Base-by-base conservation (phyloP, 2,888 invertebrate species). In the Sclerodermus sp. region DNA sequence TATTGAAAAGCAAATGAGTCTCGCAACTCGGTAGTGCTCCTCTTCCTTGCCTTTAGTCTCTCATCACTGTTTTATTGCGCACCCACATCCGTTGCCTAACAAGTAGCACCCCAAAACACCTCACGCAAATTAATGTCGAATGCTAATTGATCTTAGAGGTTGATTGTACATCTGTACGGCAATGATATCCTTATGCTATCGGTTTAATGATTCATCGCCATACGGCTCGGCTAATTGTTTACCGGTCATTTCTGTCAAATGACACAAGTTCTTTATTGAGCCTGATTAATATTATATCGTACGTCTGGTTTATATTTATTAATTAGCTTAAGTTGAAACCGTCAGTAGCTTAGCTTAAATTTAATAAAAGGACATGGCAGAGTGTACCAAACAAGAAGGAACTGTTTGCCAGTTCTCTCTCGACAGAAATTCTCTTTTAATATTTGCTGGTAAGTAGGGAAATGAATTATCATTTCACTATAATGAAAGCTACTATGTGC, bases 41-140 rank as follows among this genome's bases (percentile, higher is more conserved):
- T 42, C 42, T 47, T 57, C 51, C 51, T 55, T 51, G 47, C 47
- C 50, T 50, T 54, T 49, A 38, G 50, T 52, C 45, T 47, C 47
- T 54, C 64, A 44, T 64, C 57, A 10, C 54, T 52, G 62, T 67
- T 68, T 67, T 58, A 58, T 63, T 55, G 60, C 62, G 64, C 61
- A 62, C 61, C 64, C 64, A 68, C 67, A 67, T 68, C 68, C 67
- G 64, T 45, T 56, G 62, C 37, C 58, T 55, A 63, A 66, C 62
- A 64, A 55, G 54, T 48, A 60, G 61, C 61, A 63, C 61, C 68
- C 67, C 59, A 62, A 67, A 68, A 65, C 62, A 12, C 53, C 66
- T 67, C 67, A 68, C 67, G 67, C 67, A 67, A 67, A 67, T 67
- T 67, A 67, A 67, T 62, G 68, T 60, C 60, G 57, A 53, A 53